Evolutionary conservation across 2,113 vertebrate genomes (phyloP).

Genomic region (Columba livia): DNA sequence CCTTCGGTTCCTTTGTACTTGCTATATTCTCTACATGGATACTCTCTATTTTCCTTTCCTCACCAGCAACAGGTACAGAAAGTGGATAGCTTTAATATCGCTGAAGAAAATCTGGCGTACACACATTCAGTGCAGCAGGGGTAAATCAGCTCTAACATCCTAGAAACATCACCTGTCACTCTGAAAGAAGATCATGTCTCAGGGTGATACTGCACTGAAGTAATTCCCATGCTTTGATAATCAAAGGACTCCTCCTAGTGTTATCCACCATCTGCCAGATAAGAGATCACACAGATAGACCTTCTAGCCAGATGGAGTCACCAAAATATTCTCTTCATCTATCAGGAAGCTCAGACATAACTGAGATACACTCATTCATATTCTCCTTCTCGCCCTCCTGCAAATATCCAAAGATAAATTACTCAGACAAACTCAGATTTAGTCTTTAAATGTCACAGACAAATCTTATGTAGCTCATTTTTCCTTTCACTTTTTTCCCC

Average conservation of each 20-base stretch:
- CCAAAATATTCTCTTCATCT: neutral
- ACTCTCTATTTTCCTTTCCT: neutral
- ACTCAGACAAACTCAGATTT: constrained; percentile 17
- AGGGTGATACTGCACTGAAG: neutral
- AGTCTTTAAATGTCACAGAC: constrained; percentile 26
- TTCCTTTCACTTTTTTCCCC: neutral
- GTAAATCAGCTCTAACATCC: neutral
- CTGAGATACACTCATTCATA: neutral
- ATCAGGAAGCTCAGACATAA: constrained; percentile 8
- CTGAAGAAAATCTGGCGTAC: neutral
- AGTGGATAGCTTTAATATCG: neutral
- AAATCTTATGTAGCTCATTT: constrained; percentile 5
- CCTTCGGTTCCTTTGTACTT: neutral
- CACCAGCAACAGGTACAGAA: neutral
- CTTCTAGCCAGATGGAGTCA: constrained; percentile 5
- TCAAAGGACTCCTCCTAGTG: constrained; percentile 12
- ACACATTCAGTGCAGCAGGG: neutral
- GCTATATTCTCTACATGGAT: neutral
- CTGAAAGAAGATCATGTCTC: constrained; percentile 4
- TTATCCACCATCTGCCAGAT: constrained; percentile 19
- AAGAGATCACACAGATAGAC: constrained; percentile 17
- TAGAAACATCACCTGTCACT: constrained; percentile 26
- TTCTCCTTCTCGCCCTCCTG: constrained; percentile 21
- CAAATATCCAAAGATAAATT: constrained; percentile 31
- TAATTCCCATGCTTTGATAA: constrained; percentile 19